Conservation (phyloP, 37 sponge, comb jelly and placozoan genomes). For the Geodia barretti region DNA sequence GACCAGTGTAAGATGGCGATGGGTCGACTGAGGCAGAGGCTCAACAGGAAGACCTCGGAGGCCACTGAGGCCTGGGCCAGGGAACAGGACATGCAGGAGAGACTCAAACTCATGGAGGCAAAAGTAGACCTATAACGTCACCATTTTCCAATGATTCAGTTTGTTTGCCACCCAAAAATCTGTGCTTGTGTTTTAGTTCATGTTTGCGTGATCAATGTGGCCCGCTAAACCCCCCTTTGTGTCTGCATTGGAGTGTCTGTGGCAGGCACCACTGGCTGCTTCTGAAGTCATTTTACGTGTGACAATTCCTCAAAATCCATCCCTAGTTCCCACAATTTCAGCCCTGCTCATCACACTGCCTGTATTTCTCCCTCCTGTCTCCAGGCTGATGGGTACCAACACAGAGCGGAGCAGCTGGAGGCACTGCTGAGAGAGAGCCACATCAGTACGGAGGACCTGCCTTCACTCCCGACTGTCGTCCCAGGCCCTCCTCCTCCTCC, state of each 20-base stretch:
- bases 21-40: slow-evolving; percentile 38
- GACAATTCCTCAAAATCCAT: too few relatives aligned
- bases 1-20: slow-evolving; percentile 31
- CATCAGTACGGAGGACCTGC: slow-evolving; percentile 53
- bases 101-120: neutral
- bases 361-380: neutral
- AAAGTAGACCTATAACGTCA: too few relatives aligned
- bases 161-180: too few relatives aligned
- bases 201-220: too few relatives aligned
- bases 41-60: slow-evolving; percentile 46
- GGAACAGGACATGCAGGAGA: slow-evolving; percentile 23
- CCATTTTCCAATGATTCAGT: too few relatives aligned
- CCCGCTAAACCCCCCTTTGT: too few relatives aligned
- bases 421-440: slow-evolving; percentile 22
- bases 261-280: neutral
- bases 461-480: neutral
- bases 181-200: slow-evolving; percentile 7
- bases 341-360: neutral
- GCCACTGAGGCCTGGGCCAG: slow-evolving; percentile 37
- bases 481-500: slow-evolving; percentile 43
- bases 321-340: too few relatives aligned
- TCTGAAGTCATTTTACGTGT: too few relatives aligned
- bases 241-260: too few relatives aligned
- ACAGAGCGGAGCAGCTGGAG: slow-evolving; percentile 35
- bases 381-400: slow-evolving; percentile 26